Evolutionary conservation across 2,113 vertebrate species (phyloP).

Genomic region (Tragelaphus strepsiceros): DNA sequence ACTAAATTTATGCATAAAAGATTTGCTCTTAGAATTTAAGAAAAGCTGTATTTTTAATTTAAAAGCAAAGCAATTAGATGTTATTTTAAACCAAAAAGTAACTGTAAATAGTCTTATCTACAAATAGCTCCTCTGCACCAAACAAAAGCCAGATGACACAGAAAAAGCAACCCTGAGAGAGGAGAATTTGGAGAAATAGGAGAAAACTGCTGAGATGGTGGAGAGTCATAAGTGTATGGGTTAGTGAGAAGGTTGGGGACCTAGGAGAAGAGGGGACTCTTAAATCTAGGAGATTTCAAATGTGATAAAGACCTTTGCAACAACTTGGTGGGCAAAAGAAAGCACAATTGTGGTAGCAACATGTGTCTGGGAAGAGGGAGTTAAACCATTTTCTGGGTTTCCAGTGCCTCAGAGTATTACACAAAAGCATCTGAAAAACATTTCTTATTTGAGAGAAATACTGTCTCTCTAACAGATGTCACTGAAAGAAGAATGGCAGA

Average conservation of each 20-base stretch:
- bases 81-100: not conserved
- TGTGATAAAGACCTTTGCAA: not conserved
- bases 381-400: not conserved
- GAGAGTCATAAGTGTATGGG: not conserved
- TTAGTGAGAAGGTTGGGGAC: accelerated
- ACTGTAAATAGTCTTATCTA: not conserved
- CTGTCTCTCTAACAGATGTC: not conserved
- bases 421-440: not conserved
- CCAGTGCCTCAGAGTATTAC: not conserved
- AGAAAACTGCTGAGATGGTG: not conserved
- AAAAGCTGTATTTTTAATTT: not conserved
- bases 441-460: not conserved
- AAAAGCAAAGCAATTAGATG: not conserved
- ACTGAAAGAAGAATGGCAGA: not conserved
- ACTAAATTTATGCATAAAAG: not conserved
- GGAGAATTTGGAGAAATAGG: not conserved
- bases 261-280: not conserved
- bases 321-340: not conserved
- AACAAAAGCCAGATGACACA: not conserved
- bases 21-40: not conserved
- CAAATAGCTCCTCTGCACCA: not conserved
- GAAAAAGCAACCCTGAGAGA: not conserved
- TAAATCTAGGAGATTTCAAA: not conserved
- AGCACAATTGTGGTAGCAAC: too few relatives aligned
- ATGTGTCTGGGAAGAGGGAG: not conserved